A percentile compares a stretch with the other conserved stretches of the same genome.
These are phyloP conservation scores for Amazona vittata DNA, from an alignment of 2,113 vertebrate genomes.

Conservation along the genomic window DNA sequence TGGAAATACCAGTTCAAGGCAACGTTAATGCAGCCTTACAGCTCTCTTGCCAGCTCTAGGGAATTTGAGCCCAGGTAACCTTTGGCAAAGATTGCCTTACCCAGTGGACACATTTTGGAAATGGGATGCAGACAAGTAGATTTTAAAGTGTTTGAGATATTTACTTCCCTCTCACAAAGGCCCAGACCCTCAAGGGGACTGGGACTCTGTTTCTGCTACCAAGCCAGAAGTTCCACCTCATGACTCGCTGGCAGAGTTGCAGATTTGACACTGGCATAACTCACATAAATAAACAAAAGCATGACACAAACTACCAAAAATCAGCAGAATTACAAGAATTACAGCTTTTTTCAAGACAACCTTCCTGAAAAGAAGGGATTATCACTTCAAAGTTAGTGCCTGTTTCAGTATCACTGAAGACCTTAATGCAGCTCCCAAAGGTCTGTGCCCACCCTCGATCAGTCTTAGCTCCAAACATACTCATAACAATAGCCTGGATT, in stretches of 20 bases:
- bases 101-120: neutral
- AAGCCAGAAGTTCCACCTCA: neutral
- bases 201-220: neutral
- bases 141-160: neutral
- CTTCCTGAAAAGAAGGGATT: neutral
- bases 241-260: neutral
- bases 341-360: neutral
- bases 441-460: neutral
- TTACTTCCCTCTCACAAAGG: neutral
- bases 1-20: neutral
- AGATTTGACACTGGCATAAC: neutral
- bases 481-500: neutral
- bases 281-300: neutral
- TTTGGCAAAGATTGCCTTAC: neutral
- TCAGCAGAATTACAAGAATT: neutral
- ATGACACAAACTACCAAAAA: neutral
- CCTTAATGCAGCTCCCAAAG: neutral
- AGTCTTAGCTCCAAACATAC: neutral
- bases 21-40: fast-evolving
- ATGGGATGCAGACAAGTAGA: neutral
- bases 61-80: neutral
- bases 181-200: neutral
- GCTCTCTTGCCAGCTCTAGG: neutral
- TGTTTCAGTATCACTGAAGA: neutral
- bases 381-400: neutral